Percentiles rank a stretch among this genome's conserved stretches.
Conservation (phyloP, 2,113 vertebrate genomes). For the Kryptolebias marmoratus region DNA sequence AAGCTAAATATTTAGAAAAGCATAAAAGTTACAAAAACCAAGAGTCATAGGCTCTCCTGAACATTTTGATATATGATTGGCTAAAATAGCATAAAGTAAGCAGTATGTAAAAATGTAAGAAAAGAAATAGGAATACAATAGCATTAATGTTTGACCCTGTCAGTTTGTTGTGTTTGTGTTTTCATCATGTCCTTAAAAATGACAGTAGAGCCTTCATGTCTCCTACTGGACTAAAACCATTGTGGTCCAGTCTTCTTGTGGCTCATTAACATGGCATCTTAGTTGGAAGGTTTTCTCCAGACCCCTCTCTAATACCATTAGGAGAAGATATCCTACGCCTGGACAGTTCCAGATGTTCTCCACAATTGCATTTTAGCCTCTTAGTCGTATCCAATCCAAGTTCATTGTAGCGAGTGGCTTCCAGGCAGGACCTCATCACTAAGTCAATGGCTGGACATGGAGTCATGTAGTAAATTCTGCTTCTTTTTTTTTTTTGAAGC, state of each 20-base stretch:
- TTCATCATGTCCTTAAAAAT: constrained; percentile 18
- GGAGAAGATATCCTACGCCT: constrained; percentile 63
- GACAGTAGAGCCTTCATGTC: constrained; percentile 25
- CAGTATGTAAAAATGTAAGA: background rate
- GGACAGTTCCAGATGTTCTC: constrained; percentile 70
- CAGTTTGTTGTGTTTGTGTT: constrained; percentile 9
- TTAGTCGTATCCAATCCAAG: constrained; percentile 54
- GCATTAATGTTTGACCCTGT: background rate
- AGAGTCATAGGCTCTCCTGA: no score
- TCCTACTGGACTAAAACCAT: constrained; percentile 38
- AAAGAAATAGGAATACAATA: background rate
- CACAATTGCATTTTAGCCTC: constrained; percentile 73
- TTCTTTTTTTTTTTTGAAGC: background rate
- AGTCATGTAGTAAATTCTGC: background rate
- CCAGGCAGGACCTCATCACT: constrained; percentile 39
- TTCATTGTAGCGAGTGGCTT: constrained; percentile 48
- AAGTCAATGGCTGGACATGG: constrained; percentile 29
- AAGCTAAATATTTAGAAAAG: no score
- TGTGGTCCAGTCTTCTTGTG: constrained; percentile 9
- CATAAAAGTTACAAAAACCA: no score
- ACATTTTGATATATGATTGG: no score
- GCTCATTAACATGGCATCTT: constrained; percentile 48
- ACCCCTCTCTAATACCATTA: constrained; percentile 79
- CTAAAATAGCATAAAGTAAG: no score
- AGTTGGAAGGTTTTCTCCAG: constrained; percentile 73